A percentile compares a stretch with the other conserved stretches of the same genome.
phyloP scores from a whole-genome alignment of 2,113 vertebrate genomes.

The Ia io region DNA sequence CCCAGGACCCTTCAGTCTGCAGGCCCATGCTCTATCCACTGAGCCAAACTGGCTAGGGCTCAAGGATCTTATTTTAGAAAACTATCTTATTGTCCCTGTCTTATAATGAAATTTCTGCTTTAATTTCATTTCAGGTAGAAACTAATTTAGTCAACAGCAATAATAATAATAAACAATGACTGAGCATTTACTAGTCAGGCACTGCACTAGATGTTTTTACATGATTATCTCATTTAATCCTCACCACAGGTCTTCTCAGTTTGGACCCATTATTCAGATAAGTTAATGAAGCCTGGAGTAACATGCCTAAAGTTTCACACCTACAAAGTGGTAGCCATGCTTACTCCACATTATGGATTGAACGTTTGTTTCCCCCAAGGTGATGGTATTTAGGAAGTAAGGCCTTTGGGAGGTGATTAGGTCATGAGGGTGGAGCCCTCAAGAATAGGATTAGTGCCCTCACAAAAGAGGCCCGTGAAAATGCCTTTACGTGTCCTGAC shows the following conservation, averaged over 20 bases:
- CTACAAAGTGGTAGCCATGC: background rate
- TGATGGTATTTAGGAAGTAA: background rate
- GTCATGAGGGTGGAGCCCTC: background rate
- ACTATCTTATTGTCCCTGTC: background rate
- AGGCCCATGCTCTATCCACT: background rate
- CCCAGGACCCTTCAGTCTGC: background rate
- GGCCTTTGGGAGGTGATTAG: background rate
- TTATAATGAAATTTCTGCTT: constrained; percentile 15
- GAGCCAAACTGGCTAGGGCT: background rate
- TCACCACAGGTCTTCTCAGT: background rate
- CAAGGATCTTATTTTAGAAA: constrained; percentile 12
- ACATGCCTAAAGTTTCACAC: background rate
- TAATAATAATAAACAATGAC: background rate
- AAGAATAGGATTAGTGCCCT: background rate
- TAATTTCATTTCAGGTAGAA: background rate
- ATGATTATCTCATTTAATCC: background rate
- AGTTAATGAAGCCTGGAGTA: background rate
- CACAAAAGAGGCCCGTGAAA: background rate
- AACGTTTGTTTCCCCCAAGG: background rate
- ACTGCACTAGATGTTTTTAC: background rate
- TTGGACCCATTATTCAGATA: background rate
- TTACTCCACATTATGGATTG: background rate
- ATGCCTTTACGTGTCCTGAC: background rate
- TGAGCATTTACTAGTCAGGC: background rate
- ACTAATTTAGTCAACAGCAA: background rate